Evolutionary conservation across 2,113 vertebrate genomes (phyloP).

Genomic region (Cebus imitator): DNA sequence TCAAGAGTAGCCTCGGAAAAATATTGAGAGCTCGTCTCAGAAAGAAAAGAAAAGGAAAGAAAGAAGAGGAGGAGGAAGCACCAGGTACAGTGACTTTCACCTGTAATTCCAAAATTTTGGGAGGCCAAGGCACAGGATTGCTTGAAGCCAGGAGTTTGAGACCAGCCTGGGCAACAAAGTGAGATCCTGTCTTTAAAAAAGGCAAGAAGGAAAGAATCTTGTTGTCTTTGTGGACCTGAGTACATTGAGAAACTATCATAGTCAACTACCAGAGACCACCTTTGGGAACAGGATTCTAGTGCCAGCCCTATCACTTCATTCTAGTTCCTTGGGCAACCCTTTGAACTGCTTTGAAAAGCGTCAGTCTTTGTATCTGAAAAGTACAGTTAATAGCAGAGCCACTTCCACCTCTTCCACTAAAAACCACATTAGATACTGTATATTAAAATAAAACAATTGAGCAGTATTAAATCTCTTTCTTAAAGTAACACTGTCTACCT

Average conservation of each 20-base stretch:
- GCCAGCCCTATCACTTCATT: neutral
- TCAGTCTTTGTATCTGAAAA: slow-evolving; percentile 1
- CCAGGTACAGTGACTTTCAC: no score
- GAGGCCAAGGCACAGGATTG: no score
- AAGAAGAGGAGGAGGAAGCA: no score
- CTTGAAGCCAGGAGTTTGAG: no score
- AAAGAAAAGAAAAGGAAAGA: no score
- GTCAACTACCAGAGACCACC: neutral
- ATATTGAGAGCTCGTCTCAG: no score
- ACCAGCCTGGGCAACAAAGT: no score
- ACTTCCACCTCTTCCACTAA: neutral
- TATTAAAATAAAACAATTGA: neutral
- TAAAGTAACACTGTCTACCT: neutral
- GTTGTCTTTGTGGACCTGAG: neutral
- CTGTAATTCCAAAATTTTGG: no score
- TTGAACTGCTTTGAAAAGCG: neutral
- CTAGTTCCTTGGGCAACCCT: neutral
- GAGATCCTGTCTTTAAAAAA: no score
- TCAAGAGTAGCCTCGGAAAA: no score
- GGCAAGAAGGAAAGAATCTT: neutral
- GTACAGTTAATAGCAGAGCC: neutral
- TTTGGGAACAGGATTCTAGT: neutral
- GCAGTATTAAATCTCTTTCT: neutral
- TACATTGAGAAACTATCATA: neutral
- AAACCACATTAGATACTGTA: neutral